These are phyloP conservation scores for Propithecus perrieri DNA, from an alignment of 2,797 vertebrate species.

Conservation along the genomic window DNA sequence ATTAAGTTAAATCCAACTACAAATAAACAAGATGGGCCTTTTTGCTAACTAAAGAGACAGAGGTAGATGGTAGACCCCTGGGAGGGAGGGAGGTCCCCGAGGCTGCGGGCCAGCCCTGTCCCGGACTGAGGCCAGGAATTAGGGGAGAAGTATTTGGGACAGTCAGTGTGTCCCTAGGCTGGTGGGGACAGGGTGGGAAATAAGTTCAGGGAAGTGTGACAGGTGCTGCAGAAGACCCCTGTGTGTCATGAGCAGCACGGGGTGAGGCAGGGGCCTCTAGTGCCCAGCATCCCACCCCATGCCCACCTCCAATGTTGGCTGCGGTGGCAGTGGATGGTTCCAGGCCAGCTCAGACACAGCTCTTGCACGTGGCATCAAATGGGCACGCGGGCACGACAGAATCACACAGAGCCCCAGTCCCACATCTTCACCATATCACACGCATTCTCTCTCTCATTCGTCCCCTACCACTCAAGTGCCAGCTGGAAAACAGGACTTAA, in stretches of 20 bases:
- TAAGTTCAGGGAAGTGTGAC: neutral
- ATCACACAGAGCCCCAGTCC: fast-evolving
- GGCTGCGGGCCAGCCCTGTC: neutral
- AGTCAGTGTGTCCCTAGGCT: neutral
- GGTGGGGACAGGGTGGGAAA: neutral
- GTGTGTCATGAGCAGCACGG: neutral
- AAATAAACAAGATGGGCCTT: neutral
- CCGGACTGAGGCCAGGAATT: neutral
- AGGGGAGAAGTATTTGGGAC: neutral
- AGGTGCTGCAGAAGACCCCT: neutral
- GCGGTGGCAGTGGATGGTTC: no score
- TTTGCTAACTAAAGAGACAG: neutral
- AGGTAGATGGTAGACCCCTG: neutral
- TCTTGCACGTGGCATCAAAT: neutral
- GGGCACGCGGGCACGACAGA: neutral
- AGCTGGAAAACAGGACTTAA: neutral
- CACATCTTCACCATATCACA: neutral
- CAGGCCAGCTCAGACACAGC: neutral
- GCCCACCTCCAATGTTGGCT: neutral
- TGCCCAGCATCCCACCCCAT: neutral
- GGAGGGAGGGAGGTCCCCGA: neutral
- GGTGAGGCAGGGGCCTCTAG: neutral
- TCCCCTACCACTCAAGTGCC: neutral
- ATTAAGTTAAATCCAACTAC: neutral
- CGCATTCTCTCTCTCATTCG: neutral